phyloP scores from a whole-genome alignment of 1,140 invertebrate species.

The Propsilocerus akamusi region DNA sequence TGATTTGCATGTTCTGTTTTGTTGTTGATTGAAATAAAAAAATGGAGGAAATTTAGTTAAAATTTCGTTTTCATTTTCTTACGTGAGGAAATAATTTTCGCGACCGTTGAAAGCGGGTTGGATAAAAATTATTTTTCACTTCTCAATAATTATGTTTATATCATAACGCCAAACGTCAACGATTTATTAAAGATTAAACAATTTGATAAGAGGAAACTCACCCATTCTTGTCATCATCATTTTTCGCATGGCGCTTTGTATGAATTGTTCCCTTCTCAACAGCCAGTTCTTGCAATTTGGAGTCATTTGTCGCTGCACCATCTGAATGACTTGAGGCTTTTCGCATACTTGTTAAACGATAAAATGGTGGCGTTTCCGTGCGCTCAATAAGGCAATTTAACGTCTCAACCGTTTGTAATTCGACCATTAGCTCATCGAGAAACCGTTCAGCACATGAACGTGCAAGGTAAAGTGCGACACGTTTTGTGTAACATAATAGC shows the following conservation, averaged over 20 bases:
- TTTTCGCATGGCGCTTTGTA: slow-evolving; percentile 87
- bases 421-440: slow-evolving; percentile 91
- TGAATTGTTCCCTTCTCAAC: slow-evolving; percentile 89
- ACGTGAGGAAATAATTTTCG: too few species aligned
- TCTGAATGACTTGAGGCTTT: slow-evolving; percentile 79
- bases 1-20: slow-evolving; percentile 31
- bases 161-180: too few species aligned
- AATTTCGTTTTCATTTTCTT: too few species aligned
- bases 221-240: slow-evolving; percentile 62
- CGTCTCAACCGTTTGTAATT: slow-evolving; percentile 90
- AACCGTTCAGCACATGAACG: slow-evolving; percentile 75
- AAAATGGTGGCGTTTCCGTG: slow-evolving; percentile 95
- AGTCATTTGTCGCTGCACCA: slow-evolving; percentile 25
- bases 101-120: too few species aligned
- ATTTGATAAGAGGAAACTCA: slow-evolving; percentile 14
- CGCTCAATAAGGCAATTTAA: slow-evolving; percentile 86
- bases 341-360: slow-evolving; percentile 73
- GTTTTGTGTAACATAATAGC: slow-evolving; percentile 81
- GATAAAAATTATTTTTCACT: too few species aligned
- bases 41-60: too few species aligned
- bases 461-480: slow-evolving; percentile 83
- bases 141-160: too few species aligned
- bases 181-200: not conserved
- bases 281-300: slow-evolving; percentile 30
- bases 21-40: too few species aligned